Evolutionary conservation across 2,797 vertebrate genomes (phyloP).

Genomic region (Holocentrus rufus): DNA sequence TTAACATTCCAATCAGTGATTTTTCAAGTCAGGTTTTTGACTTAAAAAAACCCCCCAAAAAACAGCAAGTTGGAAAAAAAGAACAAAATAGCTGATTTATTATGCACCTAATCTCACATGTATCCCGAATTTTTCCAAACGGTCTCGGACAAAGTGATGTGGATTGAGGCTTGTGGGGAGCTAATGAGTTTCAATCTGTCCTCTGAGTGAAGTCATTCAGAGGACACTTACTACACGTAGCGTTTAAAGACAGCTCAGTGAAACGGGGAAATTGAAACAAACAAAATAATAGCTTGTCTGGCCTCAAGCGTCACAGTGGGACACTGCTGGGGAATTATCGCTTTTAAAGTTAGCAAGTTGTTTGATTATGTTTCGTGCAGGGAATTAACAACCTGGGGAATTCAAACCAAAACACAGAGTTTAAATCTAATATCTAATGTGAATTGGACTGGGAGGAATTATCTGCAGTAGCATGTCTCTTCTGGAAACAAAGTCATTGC

Average conservation of each 20-base stretch:
- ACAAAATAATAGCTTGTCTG: background rate
- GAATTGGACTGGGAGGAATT: too few species aligned
- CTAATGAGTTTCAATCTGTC: background rate
- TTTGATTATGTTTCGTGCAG: background rate
- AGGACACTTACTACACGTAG: background rate
- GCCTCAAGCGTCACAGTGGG: background rate
- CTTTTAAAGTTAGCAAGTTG: background rate
- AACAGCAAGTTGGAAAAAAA: background rate
- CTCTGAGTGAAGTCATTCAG: background rate
- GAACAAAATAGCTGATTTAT: background rate
- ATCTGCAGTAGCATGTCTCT: too few species aligned
- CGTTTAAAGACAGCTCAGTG: background rate
- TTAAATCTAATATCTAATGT: too few species aligned
- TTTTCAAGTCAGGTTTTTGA: too few species aligned
- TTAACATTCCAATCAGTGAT: too few species aligned
- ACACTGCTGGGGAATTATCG: background rate
- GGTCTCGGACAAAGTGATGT: background rate
- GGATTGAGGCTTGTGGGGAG: background rate
- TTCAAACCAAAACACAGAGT: slow-evolving; percentile 4
- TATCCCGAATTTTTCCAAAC: background rate
- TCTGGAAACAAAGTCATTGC: too few species aligned
- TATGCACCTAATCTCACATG: too few species aligned
- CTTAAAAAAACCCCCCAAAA: too few species aligned
- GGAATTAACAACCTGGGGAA: too few species aligned
- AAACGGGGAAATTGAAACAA: background rate